Evolutionary conservation across 1,140 invertebrate genomes (phyloP), one percentile per base, ranked within the genome.

Genomic region (Zophobas morio): DNA sequence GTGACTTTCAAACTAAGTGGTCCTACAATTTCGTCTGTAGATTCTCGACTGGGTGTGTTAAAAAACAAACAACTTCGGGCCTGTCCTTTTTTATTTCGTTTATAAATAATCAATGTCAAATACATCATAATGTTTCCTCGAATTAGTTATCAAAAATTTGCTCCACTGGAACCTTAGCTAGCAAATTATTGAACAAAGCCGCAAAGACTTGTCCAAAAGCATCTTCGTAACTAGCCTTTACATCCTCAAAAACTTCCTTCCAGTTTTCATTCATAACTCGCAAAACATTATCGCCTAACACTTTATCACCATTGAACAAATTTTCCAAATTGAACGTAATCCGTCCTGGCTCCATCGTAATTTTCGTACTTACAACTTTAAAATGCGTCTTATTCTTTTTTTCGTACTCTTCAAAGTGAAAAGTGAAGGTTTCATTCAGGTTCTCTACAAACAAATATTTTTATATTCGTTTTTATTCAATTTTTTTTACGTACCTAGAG

Each of bases 231-330:
- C 71, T 47, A 1, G 42, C 6, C 6, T 56, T 39, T 1, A 80
- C 66, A 74, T 82, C 81, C 0, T 72, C 49, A 63, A 54, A 82
- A 20, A 82, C 33, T 0, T 63, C 70, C 35, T 49, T n/a, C 80
- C 80, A 81, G 39, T 81, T 79, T 32, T 80, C 60, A 49, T 81
- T 81, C 8, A 81, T 57, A 2, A 79, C 57, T 6, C 60, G 63
- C 34, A 78, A 76, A 6, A 81, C 66, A 49, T 76, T 80, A 72
- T 81, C 70, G 4, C 66, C 75, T 20, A 81, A 73, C 5, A 78
- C 37, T 40, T 81, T 20, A 57, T 81, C 80, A 0, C 80, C 80
- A 42, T 78, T 70, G 47, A 82, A 82, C 6, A 82, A 70, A 66
- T 82, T 80, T 0, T 78, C 70, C 34, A 77, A 79, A 6, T 47